A percentile compares a stretch with the other conserved stretches of the same genome.
Conservation (phyloP, 1,140 invertebrate species). For the Alviniconcha marisindica region DNA sequence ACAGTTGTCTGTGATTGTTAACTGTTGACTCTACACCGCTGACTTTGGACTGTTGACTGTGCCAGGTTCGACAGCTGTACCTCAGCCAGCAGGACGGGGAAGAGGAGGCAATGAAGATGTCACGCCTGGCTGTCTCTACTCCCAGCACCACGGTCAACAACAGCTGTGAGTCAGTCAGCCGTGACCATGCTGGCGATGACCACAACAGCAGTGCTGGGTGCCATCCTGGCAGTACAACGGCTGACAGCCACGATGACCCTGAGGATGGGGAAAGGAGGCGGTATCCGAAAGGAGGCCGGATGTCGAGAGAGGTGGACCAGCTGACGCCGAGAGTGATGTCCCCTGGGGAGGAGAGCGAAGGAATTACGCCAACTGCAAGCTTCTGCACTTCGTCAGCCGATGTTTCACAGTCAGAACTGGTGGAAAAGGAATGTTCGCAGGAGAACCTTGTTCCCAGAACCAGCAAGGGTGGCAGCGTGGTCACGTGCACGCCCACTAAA, state of each 20-base stretch:
- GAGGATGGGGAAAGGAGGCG: not conserved
- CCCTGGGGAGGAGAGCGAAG: constrained; percentile 4
- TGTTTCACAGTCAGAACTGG: no score
- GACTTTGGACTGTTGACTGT: no score
- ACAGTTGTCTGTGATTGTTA: no score
- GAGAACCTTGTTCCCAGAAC: no score
- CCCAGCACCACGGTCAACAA: constrained; percentile 21
- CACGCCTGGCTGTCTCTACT: not conserved
- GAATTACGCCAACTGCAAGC: constrained; percentile 22
- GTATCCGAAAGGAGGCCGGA: not conserved
- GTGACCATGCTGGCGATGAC: no score
- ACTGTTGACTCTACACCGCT: no score
- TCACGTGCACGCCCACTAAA: no score
- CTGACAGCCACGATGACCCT: not conserved
- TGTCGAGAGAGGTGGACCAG: not conserved
- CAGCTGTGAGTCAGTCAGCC: constrained; percentile 31
- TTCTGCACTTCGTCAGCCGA: constrained; percentile 12
- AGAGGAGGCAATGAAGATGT: not conserved
- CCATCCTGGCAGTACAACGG: not conserved
- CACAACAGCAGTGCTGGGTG: not conserved
- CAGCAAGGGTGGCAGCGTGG: no score
- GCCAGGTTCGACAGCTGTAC: constrained; percentile 35
- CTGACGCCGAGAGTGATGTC: not conserved
- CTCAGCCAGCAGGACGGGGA: not conserved
- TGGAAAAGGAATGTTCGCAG: no score